A percentile compares a stretch with the other conserved stretches of the same genome.
These are phyloP conservation scores for Eonycteris spelaea DNA, from an alignment of 2,113 vertebrate species.

Conservation along the genomic window DNA sequence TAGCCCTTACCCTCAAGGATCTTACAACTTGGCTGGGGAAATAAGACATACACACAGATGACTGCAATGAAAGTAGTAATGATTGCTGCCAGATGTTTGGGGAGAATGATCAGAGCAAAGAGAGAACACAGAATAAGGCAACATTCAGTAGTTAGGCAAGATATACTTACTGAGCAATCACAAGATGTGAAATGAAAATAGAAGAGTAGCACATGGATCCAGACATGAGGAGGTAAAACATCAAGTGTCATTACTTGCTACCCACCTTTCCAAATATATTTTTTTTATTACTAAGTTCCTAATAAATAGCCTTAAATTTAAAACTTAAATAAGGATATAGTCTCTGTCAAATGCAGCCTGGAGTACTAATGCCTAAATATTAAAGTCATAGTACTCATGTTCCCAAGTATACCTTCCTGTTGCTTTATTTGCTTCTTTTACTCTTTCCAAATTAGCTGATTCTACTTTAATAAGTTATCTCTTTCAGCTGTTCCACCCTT, in stretches of 20 bases:
- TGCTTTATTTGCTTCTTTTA: neutral
- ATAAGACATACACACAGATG: neutral
- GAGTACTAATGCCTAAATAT: neutral
- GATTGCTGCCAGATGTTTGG: slow-evolving; percentile 14
- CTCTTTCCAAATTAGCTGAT: neutral
- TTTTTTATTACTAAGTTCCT: neutral
- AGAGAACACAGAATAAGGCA: neutral
- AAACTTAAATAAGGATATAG: neutral
- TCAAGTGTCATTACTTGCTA: neutral
- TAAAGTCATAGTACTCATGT: neutral
- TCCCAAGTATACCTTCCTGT: neutral
- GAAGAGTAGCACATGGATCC: neutral
- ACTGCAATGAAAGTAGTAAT: neutral
- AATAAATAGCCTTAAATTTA: neutral
- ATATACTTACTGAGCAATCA: neutral
- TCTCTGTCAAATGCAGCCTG: neutral
- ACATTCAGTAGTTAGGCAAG: neutral
- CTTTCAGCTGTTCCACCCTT: neutral
- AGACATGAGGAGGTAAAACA: neutral
- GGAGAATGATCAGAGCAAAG: neutral
- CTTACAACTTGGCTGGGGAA: slow-evolving; percentile 27
- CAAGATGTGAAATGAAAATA: neutral
- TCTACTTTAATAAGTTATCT: neutral
- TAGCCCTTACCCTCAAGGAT: slow-evolving; percentile 38
- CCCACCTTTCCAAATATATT: neutral